These are phyloP conservation scores for Gastrophysa polygoni DNA, from an alignment of 2,888 invertebrate species.

Conservation along the genomic window DNA sequence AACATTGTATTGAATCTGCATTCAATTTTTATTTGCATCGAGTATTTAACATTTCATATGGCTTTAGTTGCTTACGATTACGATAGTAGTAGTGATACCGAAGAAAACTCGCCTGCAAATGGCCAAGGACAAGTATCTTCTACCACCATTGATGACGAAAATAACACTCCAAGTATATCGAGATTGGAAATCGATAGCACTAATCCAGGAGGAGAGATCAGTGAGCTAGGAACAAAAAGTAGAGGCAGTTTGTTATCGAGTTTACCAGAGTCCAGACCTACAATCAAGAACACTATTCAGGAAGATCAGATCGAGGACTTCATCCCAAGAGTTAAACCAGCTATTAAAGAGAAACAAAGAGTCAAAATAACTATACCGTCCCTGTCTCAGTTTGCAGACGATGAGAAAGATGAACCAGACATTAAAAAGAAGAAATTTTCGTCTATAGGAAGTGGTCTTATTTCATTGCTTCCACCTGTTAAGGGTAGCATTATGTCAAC, in stretches of 20 bases:
- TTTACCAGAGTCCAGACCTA: constrained; percentile 42
- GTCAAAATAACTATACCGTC: constrained; percentile 49
- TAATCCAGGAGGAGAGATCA: background rate
- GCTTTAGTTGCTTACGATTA: constrained; percentile 49
- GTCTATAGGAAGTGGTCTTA: constrained; percentile 44
- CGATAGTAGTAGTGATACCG: constrained; percentile 43
- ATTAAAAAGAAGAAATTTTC: constrained; percentile 40
- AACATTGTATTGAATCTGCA: too few relatives aligned
- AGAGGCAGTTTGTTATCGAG: constrained; percentile 37
- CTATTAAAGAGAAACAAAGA: constrained; percentile 42
- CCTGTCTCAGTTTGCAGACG: constrained; percentile 44
- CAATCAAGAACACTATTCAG: constrained; percentile 24
- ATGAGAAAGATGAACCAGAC: constrained; percentile 38
- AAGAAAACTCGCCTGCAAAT: constrained; percentile 32
- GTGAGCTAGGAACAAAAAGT: background rate
- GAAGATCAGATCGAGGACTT: constrained; percentile 50
- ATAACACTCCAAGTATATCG: background rate
- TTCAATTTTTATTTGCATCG: too few relatives aligned
- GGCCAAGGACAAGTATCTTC: background rate
- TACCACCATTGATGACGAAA: background rate
- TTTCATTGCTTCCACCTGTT: constrained; percentile 48
- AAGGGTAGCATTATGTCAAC: constrained; percentile 41
- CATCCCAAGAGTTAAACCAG: constrained; percentile 44
- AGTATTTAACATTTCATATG: too few relatives aligned
- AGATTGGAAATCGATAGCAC: background rate